Evolutionary conservation across 2,888 invertebrate species (phyloP).

Genomic region (Parnassius glacialis): DNA sequence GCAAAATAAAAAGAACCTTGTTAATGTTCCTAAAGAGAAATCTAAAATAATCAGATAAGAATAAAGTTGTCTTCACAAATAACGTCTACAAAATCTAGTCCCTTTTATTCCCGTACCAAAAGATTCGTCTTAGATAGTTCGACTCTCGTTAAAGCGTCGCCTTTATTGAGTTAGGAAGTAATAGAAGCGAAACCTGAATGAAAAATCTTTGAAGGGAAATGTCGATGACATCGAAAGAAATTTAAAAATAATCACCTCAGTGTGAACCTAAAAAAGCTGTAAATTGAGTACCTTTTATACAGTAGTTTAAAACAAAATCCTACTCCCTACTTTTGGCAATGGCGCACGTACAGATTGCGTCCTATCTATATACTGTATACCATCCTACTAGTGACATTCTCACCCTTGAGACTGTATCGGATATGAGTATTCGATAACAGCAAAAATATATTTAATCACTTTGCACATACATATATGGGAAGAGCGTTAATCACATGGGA

Average conservation of each 20-base stretch:
- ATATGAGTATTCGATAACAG: too few species aligned
- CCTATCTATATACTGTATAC: too few species aligned
- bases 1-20: slow-evolving; percentile 39
- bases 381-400: too few species aligned
- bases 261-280: too few species aligned
- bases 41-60: slow-evolving; percentile 53
- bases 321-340: too few species aligned
- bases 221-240: neutral
- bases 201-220: neutral
- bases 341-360: too few species aligned
- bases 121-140: slow-evolving; percentile 17
- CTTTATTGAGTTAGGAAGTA: slow-evolving; percentile 20
- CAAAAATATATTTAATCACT: too few species aligned
- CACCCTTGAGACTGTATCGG: too few species aligned
- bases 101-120: slow-evolving; percentile 36
- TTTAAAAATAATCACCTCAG: slow-evolving; percentile 4
- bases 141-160: slow-evolving; percentile 20
- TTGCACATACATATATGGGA: too few species aligned
- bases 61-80: slow-evolving; percentile 59
- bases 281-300: too few species aligned
- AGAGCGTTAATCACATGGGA: too few species aligned
- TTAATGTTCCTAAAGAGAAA: slow-evolving; percentile 49
- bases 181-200: slow-evolving; percentile 9
- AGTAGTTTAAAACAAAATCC: too few species aligned
- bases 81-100: slow-evolving; percentile 47